phyloP scores from a whole-genome alignment of 2,888 invertebrate genomes.

The Celastrina argiolus region DNA sequence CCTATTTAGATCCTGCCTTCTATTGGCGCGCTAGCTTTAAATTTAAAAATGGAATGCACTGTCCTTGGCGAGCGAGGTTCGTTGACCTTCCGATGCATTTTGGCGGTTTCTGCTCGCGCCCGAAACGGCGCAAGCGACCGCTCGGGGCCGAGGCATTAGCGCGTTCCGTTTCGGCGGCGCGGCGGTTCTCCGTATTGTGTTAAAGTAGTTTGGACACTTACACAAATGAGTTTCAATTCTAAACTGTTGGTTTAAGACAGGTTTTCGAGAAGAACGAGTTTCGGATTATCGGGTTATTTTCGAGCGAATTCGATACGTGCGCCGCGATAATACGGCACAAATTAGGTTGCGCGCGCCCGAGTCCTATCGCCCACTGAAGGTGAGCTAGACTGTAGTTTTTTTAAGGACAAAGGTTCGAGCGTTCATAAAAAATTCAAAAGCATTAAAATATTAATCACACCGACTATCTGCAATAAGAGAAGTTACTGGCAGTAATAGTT shows the following conservation, averaged over 20 bases:
- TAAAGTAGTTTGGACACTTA: constrained; percentile 33
- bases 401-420: constrained; percentile 37
- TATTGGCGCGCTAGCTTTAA: constrained; percentile 75
- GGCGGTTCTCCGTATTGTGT: constrained; percentile 31
- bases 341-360: constrained; percentile 32
- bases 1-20: constrained; percentile 74
- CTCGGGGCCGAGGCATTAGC: constrained; percentile 39
- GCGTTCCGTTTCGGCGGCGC: constrained; percentile 40
- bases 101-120: constrained; percentile 58
- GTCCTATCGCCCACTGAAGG: constrained; percentile 42
- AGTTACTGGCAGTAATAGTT: not conserved
- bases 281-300: constrained; percentile 27
- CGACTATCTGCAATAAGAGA: not conserved
- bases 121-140: constrained; percentile 50
- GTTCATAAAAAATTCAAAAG: constrained; percentile 36
- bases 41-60: constrained; percentile 77
- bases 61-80: constrained; percentile 72
- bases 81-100: constrained; percentile 77
- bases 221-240: constrained; percentile 37
- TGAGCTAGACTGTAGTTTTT: constrained; percentile 43
- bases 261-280: constrained; percentile 30
- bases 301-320: constrained; percentile 33
- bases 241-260: constrained; percentile 34
- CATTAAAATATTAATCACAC: constrained; percentile 30
- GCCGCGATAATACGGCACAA: constrained; percentile 29